These are phyloP conservation scores for Tenebrosternarchus preto DNA, from an alignment of 2,113 vertebrate species.

Conservation along the genomic window DNA sequence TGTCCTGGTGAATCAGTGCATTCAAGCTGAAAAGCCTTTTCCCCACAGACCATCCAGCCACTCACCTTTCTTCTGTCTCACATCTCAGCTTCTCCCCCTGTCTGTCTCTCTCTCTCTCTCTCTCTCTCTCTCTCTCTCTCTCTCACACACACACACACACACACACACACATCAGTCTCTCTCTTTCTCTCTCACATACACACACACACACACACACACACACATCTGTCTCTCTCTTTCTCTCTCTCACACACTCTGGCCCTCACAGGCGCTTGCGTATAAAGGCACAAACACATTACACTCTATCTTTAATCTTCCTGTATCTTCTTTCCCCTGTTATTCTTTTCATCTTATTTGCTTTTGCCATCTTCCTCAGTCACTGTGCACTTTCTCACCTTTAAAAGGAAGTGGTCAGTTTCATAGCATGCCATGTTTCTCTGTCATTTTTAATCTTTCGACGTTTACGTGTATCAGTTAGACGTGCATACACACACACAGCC, in stretches of 20 bases:
- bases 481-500: neutral
- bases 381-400: conserved; percentile 44
- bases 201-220: too few species aligned
- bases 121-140: neutral
- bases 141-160: neutral
- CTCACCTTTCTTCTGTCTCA: conserved; percentile 52
- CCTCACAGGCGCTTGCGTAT: too few species aligned
- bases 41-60: conserved; percentile 62
- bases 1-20: conserved; percentile 71
- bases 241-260: too few species aligned
- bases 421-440: conserved; percentile 14
- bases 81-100: conserved; percentile 49
- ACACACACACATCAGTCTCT: neutral
- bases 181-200: too few species aligned
- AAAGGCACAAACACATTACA: neutral
- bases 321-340: neutral
- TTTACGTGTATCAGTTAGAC: neutral
- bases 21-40: conserved; percentile 65
- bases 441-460: conserved; percentile 26
- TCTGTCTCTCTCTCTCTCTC: conserved; percentile 39
- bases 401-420: conserved; percentile 34
- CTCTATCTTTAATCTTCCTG: neutral
- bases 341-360: conserved; percentile 15
- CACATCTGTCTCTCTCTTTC: too few species aligned
- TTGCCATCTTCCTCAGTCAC: conserved; percentile 17